phyloP scores from a whole-genome alignment of 2,113 vertebrate genomes.

The Cephalopholis sonnerati region DNA sequence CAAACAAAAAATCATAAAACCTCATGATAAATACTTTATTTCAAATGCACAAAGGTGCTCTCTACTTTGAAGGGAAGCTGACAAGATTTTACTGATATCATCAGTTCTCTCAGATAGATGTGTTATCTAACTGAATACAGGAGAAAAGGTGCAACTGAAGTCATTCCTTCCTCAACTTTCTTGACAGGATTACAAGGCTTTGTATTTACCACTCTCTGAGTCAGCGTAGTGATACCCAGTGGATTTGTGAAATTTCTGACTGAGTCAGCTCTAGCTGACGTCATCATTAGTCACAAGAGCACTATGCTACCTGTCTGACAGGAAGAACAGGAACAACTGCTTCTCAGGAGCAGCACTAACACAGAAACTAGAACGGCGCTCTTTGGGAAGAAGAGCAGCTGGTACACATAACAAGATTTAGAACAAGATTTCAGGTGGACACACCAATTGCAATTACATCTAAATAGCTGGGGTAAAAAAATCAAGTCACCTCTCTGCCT shows the following conservation, averaged over 20 bases:
- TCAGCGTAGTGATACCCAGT: slow-evolving; percentile 35
- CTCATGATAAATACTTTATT: background rate
- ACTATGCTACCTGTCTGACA: slow-evolving; percentile 60
- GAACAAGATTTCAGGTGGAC: background rate
- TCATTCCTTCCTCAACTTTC: slow-evolving; percentile 18
- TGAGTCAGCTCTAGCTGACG: slow-evolving; percentile 47
- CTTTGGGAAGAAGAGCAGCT: slow-evolving; percentile 22
- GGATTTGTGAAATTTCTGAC: slow-evolving; percentile 40
- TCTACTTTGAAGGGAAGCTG: background rate
- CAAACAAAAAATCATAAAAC: too few species aligned
- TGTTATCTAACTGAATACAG: background rate
- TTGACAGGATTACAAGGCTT: slow-evolving; percentile 4
- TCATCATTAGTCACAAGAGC: slow-evolving; percentile 40
- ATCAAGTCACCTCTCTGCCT: background rate
- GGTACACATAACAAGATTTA: background rate
- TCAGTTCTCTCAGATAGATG: background rate
- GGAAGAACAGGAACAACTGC: slow-evolving; percentile 56
- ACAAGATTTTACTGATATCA: background rate
- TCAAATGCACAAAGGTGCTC: background rate
- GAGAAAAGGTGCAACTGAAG: background rate
- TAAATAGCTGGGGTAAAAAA: background rate
- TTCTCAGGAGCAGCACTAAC: background rate
- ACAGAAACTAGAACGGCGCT: slow-evolving; percentile 45
- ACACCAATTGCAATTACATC: background rate
- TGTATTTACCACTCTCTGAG: slow-evolving; percentile 40